Conservation (phyloP, 2,888 invertebrate species). For the Nymphalis c-album region DNA sequence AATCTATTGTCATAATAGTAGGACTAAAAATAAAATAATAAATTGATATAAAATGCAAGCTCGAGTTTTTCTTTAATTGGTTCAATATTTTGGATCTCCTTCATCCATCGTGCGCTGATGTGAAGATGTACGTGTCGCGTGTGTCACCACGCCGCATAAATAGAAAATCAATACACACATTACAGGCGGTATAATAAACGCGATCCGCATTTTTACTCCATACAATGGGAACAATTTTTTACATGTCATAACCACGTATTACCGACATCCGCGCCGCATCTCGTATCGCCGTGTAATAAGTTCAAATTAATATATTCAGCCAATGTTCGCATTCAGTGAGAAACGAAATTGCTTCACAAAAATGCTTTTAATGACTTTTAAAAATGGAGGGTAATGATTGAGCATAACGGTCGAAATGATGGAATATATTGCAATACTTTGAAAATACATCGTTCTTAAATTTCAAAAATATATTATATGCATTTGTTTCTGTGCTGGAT, state of each 20-base stretch:
- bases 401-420: background rate
- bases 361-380: conserved; percentile 1
- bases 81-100: conserved; percentile 14
- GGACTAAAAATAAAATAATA: no score
- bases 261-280: background rate
- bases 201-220: background rate
- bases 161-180: conserved; percentile 1
- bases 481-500: no score
- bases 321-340: conserved; percentile 21
- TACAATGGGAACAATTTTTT: conserved; percentile 7
- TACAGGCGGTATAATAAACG: background rate
- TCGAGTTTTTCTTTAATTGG: no score
- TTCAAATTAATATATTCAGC: conserved; percentile 28
- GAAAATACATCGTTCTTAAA: no score
- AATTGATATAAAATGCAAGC: no score
- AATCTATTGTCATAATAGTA: no score
- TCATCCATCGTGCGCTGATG: conserved; percentile 20
- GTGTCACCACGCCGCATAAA: background rate
- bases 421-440: no score
- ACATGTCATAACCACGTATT: conserved; percentile 11
- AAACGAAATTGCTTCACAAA: background rate
- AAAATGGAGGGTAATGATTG: background rate
- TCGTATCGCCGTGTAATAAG: conserved; percentile 17
- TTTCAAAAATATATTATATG: no score
- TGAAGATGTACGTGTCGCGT: conserved; percentile 3